These are phyloP conservation scores for Eumaeus atala DNA, from an alignment of 1,140 invertebrate species.

Conservation along the genomic window DNA sequence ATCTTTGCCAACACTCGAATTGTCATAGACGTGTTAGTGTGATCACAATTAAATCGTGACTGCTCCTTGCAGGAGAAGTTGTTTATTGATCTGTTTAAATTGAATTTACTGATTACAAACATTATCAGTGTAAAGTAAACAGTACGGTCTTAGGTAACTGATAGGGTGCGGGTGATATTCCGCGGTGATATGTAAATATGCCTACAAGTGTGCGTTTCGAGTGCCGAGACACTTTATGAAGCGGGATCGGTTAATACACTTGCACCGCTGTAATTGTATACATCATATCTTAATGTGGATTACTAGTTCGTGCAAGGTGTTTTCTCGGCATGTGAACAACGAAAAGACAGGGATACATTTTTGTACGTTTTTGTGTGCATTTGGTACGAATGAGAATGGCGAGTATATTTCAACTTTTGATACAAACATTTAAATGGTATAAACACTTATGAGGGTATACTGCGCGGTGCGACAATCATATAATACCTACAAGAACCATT, in stretches of 20 bases:
- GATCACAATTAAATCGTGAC: neutral
- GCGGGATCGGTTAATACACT: neutral
- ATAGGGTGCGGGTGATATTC: slow-evolving; percentile 27
- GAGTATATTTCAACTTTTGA: no score
- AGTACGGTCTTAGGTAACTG: slow-evolving; percentile 30
- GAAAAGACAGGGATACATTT: no score
- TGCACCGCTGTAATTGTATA: neutral
- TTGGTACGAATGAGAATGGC: no score
- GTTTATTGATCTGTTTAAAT: slow-evolving; percentile 41
- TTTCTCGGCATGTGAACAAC: no score
- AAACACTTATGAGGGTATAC: no score
- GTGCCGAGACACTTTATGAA: no score
- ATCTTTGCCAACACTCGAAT: slow-evolving; percentile 14
- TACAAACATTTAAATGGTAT: no score
- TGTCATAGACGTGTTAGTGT: slow-evolving; percentile 19
- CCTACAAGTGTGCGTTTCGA: slow-evolving; percentile 8
- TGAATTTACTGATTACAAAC: slow-evolving; percentile 33
- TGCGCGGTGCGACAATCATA: no score
- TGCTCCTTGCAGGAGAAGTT: slow-evolving; percentile 2
- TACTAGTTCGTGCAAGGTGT: no score
- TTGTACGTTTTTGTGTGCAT: no score
- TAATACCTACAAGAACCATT: no score
- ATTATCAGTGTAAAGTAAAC: slow-evolving; percentile 44
- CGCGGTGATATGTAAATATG: slow-evolving; percentile 17
- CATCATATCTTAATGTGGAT: no score